Conservation (phyloP, 92 coral and sea anemone species). For the Bergia sp. region DNA sequence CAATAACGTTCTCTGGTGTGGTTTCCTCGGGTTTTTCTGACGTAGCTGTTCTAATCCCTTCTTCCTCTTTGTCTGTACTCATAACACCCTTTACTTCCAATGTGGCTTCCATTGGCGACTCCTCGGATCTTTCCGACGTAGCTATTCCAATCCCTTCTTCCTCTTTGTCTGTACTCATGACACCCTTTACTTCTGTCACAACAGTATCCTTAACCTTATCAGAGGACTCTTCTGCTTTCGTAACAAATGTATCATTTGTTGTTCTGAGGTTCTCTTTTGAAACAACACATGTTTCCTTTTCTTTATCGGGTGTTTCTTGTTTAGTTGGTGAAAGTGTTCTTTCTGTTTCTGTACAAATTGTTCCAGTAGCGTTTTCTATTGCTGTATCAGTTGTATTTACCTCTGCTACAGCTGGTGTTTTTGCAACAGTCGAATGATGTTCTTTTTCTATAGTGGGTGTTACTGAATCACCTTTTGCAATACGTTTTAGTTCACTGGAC, state of each 20-base stretch:
- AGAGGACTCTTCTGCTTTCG: background rate
- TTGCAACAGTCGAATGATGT: background rate
- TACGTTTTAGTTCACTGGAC: background rate
- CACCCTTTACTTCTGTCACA: background rate
- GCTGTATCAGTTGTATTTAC: background rate
- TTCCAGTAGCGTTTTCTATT: background rate
- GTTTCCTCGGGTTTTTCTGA: background rate
- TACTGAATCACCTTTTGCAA: background rate
- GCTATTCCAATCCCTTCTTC: background rate
- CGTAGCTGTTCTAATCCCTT: background rate
- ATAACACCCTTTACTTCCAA: background rate
- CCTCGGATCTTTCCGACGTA: background rate
- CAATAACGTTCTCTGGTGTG: background rate
- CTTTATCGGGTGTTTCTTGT: background rate
- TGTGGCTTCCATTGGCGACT: background rate
- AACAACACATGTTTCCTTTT: background rate
- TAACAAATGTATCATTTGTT: background rate
- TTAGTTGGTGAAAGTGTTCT: background rate
- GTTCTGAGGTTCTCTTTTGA: background rate
- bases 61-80: background rate
- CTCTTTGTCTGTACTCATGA: background rate
- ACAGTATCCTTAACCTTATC: background rate
- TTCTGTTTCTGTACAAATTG: background rate
- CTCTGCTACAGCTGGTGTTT: background rate
- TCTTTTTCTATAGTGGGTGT: background rate